phyloP scores from a whole-genome alignment of 30 jellyfish, hydroid and myxozoan species.

The Hydra vulgaris region DNA sequence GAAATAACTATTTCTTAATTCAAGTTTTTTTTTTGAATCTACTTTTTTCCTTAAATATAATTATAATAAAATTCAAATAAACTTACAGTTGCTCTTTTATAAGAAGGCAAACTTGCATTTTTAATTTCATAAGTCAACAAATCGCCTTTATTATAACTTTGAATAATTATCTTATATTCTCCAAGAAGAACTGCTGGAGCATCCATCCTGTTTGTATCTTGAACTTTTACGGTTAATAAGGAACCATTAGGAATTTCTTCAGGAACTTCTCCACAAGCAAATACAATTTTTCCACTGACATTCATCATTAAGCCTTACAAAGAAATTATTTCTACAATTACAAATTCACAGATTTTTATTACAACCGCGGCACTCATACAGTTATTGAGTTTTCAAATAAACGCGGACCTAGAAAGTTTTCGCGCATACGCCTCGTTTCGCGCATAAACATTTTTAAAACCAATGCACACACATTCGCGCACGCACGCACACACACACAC shows the following conservation, averaged over 20 bases:
- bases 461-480: too few relatives aligned
- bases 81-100: constrained; percentile 14
- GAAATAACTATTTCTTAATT: too few relatives aligned
- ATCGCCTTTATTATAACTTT: constrained; percentile 9
- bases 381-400: too few relatives aligned
- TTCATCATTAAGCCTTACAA: constrained; percentile 3
- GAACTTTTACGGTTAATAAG: constrained; percentile 16
- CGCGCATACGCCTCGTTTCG: too few relatives aligned
- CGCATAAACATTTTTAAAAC: too few relatives aligned
- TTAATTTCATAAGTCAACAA: constrained; percentile 19
- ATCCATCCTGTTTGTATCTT: constrained; percentile 23
- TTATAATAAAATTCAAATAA: too few relatives aligned
- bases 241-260: constrained; percentile 31
- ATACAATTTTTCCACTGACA: constrained; percentile 24
- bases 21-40: too few relatives aligned
- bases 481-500: too few relatives aligned
- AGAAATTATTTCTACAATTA: neutral
- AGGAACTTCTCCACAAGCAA: constrained; percentile 19
- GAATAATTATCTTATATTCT: constrained; percentile 1
- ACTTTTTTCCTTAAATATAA: too few relatives aligned
- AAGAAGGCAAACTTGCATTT: constrained; percentile 8
- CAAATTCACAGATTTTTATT: too few relatives aligned
- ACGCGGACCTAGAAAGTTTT: too few relatives aligned
- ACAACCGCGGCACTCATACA: too few relatives aligned
- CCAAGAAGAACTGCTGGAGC: constrained; percentile 27